Conservation (phyloP, 1,140 invertebrate genomes). For the Metopolophium dirhodum region DNA sequence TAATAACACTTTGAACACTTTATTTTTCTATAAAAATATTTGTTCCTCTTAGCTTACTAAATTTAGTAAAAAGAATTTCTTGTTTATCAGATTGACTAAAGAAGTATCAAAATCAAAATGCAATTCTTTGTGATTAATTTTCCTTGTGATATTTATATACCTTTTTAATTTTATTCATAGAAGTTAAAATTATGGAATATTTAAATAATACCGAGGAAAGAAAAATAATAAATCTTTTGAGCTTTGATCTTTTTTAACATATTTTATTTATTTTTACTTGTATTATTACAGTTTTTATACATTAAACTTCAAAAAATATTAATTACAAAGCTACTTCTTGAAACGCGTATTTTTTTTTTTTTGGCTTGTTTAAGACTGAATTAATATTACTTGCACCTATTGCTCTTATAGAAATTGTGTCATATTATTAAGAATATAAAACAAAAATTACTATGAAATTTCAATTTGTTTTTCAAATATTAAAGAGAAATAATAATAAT, state of each 20-base stretch:
- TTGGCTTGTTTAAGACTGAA: background rate
- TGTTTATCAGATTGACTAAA: background rate
- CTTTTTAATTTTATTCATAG: background rate
- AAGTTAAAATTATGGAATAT: background rate
- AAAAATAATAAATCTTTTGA: background rate
- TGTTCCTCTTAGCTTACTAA: background rate
- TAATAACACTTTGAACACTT: background rate
- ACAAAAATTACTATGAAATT: background rate
- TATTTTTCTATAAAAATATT: background rate
- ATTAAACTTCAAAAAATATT: background rate
- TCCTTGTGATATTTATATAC: background rate
- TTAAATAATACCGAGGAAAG: background rate
- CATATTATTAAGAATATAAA: background rate
- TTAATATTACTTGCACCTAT: background rate
- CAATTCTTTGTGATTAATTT: background rate
- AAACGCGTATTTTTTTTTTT: background rate
- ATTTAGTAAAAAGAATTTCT: background rate
- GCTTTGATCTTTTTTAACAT: background rate
- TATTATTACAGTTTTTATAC: background rate
- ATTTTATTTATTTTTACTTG: background rate
- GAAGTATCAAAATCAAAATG: background rate
- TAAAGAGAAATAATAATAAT: conserved; percentile 31
- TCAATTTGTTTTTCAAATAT: background rate
- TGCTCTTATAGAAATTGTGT: background rate
- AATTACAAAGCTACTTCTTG: background rate